A percentile compares a stretch with the other conserved stretches of the same genome.
Evolutionary conservation across 1,140 invertebrate species (phyloP).

Genomic region (Diabrotica undecimpunctata): DNA sequence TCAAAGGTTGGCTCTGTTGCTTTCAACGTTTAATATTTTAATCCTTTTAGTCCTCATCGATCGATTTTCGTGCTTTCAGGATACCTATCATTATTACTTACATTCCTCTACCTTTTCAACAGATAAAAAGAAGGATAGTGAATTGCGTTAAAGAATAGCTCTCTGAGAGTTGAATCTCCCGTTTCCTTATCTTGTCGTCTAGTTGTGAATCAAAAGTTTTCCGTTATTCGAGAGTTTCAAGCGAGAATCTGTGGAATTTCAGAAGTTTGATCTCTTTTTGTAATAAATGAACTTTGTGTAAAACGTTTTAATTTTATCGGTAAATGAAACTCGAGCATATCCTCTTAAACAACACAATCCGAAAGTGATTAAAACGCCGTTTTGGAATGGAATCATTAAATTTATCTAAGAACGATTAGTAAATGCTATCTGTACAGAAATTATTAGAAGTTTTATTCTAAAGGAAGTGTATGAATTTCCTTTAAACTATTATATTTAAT

Average conservation of each 20-base stretch:
- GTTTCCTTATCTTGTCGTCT: conserved; percentile 2
- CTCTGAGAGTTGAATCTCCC: neutral
- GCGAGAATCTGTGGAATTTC: neutral
- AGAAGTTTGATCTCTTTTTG: neutral
- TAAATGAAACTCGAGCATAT: neutral
- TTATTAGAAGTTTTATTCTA: too few species aligned
- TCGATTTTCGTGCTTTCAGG: neutral
- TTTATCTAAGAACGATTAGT: too few species aligned
- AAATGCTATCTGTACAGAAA: too few species aligned
- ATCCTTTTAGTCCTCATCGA: neutral
- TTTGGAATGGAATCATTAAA: too few species aligned
- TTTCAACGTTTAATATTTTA: neutral
- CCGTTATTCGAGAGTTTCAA: neutral
- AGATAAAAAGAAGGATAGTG: conserved; percentile 2
- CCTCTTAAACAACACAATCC: too few species aligned
- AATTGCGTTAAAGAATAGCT: neutral
- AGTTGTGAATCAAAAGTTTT: conserved; percentile 2
- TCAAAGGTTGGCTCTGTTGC: neutral
- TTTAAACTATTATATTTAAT: too few species aligned
- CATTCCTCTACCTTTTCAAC: conserved; percentile 1
- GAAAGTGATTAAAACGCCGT: too few species aligned
- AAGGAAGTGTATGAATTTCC: too few species aligned
- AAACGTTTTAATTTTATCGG: conserved; percentile 3
- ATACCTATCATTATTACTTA: conserved; percentile 3
- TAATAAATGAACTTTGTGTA: neutral